Conservation (phyloP, 2,113 vertebrate genomes). For the Phylloscopus trochilus region DNA sequence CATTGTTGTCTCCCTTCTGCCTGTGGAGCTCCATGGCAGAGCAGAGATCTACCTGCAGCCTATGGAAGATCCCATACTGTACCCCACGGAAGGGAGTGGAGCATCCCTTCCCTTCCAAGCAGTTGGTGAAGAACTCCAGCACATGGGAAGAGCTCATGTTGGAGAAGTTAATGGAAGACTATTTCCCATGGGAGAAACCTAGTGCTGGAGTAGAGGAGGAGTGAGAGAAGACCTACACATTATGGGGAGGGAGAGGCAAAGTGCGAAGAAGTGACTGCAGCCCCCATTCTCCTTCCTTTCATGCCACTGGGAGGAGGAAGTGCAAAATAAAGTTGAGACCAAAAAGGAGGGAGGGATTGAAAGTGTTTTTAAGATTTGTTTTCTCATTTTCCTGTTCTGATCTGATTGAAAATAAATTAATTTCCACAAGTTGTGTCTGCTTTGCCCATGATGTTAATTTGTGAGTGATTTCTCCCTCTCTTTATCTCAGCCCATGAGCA, state of each 20-base stretch:
- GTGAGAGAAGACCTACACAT: not conserved
- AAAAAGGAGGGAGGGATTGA: not conserved
- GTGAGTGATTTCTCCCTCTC: not conserved
- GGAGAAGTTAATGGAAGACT: not conserved
- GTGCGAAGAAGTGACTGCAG: not conserved
- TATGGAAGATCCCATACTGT: not conserved
- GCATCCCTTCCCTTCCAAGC: not conserved
- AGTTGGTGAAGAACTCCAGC: not conserved
- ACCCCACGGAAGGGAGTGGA: not conserved
- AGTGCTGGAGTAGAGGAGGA: too few relatives aligned
- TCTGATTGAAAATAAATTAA: not conserved
- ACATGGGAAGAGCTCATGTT: too few relatives aligned
- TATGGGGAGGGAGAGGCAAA: too few relatives aligned
- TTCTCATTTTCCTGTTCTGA: not conserved
- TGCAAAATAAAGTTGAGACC: not conserved
- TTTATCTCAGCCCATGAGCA: not conserved
- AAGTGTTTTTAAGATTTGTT: not conserved
- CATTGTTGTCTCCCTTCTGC: not conserved
- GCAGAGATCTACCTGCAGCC: not conserved
- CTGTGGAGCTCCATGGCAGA: not conserved
- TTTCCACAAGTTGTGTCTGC: not conserved
- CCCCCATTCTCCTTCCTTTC: not conserved
- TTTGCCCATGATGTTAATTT: not conserved
- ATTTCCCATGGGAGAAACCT: not conserved
- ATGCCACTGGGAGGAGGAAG: not conserved